These are phyloP conservation scores for Apocheima hispidaria DNA, from an alignment of 2,888 invertebrate genomes.

Conservation along the genomic window DNA sequence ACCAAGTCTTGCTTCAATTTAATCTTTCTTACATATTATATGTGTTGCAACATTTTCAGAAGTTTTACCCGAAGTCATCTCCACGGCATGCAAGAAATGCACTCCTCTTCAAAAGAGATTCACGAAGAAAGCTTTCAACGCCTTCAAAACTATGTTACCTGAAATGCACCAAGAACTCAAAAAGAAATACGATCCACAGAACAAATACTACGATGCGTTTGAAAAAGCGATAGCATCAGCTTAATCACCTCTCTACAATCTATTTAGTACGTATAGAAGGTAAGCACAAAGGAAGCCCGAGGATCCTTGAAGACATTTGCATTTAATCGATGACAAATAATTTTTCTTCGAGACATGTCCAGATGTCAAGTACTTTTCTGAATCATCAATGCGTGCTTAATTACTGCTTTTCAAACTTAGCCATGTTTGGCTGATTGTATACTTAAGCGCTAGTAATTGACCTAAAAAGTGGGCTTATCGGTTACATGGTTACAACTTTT, in stretches of 20 bases:
- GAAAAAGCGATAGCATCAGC: slow-evolving; percentile 71
- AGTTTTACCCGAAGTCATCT: slow-evolving; percentile 64
- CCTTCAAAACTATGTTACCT: slow-evolving; percentile 87
- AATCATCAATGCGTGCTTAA: slow-evolving; percentile 34
- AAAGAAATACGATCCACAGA: slow-evolving; percentile 88
- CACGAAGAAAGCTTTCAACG: slow-evolving; percentile 86
- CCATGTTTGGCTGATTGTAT: slow-evolving; percentile 11
- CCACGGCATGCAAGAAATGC: slow-evolving; percentile 67
- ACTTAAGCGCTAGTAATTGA: slow-evolving; percentile 12
- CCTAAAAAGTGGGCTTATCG: slow-evolving; percentile 4
- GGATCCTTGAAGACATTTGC: slow-evolving; percentile 33
- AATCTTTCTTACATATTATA: too few species aligned
- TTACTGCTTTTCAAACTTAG: slow-evolving; percentile 22
- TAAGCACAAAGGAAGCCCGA: slow-evolving; percentile 33
- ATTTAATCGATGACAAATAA: slow-evolving; percentile 38
- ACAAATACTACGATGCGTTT: slow-evolving; percentile 74
- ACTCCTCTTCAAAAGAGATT: slow-evolving; percentile 80
- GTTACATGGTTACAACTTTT: background rate
- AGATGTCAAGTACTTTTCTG: slow-evolving; percentile 37
- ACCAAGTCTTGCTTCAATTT: too few species aligned
- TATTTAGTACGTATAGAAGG: slow-evolving; percentile 38
- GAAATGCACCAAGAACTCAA: slow-evolving; percentile 87
- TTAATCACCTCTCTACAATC: slow-evolving; percentile 38
- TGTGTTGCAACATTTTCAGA: slow-evolving; percentile 52
- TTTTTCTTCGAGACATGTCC: slow-evolving; percentile 37